Evolutionary conservation across 1,140 invertebrate genomes (phyloP), one percentile per base, ranked within the genome.

Genomic region (Rhagoletis pomonella): DNA sequence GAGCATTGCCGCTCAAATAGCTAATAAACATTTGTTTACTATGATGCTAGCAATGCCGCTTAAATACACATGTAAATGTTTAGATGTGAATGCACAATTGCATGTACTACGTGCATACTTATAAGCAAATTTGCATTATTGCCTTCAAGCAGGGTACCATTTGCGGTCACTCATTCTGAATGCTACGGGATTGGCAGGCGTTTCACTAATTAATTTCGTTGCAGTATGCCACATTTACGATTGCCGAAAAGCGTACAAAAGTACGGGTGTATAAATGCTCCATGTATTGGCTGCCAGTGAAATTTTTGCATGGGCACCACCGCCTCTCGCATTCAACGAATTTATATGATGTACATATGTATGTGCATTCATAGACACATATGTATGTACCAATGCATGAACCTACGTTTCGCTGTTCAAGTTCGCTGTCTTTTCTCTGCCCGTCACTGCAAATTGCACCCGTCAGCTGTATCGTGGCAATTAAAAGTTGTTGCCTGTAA

Each of bases 121-220:
- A n/a, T n/a, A n/a, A n/a, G n/a, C 29, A 29, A 29, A 29, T 29
- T 29, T 29, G 29, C 29, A 29, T 29, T 29, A 29, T 29, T 29
- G 29, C 29, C 29, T 29, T 29, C 29, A 29, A 29, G 29, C 39
- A 9, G 19, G 12, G 69, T 1, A 14, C 69, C 44, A 39, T n/a
- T 19, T 58, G 73, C 2, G 47, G 6, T 55, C 19, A 29, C 17
- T 81, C 73, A 58, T 10, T 55, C 7, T n/a, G 73, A 81, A 55
- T 81, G 73, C 4, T 81, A n/a, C 55, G 50, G 73, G 44, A 77
- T 50, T n/a, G 44, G 10, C 69, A 77, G 50, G 69, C 7, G 69
- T 55, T 77, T 44, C 47, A 29, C 55, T 19, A 81, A 81, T 55
- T 81, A 81, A 81, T 81, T 81, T 55, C n/a, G 50, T 58, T 42